Base-by-base conservation (phyloP, 1,140 invertebrate species). In the Branchinecta lindahli region DNA sequence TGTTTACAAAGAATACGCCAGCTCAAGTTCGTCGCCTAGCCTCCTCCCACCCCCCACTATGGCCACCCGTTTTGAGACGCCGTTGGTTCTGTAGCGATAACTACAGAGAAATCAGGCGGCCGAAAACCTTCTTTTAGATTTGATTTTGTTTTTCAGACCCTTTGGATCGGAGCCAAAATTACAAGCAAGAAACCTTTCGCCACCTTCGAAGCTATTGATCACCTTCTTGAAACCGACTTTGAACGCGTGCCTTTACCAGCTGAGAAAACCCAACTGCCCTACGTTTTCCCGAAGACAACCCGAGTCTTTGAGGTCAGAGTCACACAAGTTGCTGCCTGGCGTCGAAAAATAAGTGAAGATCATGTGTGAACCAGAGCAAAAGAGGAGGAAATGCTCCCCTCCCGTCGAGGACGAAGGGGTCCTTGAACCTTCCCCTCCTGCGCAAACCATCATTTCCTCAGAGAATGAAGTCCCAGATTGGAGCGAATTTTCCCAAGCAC, bases 321-420 rank as follows among this genome's bases (percentile, higher is more conserved):
- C 18, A 12, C 52, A 15, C 2, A 61, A 61, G 52, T 61, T 15
- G 52, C 52, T 15, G 52, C 18, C 18, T 61, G 52, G 52, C 12
- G 18, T 12, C 12, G 18, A 61, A 20, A 15, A 6, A 61, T 15
- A 61, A 20, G 2, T 61, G 52, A 61, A 61, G 20, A 72, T 44
- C 66, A 72, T 72, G 71, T 65, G 71, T 69, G 71, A 72, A 15
- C 71, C 71, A 66, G 71, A 72, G 18, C 44, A 68, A 45, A 72
- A 72, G 52, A n/a, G 71, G 52, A 70, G 71, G 66, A 69, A 69
- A 65, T 72, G 68, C 46, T 47, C 66, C 33, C 47, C 68, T 18
- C 44, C 46, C 4, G 52, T 21, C 8, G 45, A 46, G 68, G 67
- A 21, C n/a, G 65, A 69, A 66, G 66, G 66, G 15, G 61, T 46